Percentiles rank a stretch among this genome's conserved stretches.
Evolutionary conservation across 2,797 vertebrate genomes (phyloP).

Genomic region (Pipistrellus pygmaeus): DNA sequence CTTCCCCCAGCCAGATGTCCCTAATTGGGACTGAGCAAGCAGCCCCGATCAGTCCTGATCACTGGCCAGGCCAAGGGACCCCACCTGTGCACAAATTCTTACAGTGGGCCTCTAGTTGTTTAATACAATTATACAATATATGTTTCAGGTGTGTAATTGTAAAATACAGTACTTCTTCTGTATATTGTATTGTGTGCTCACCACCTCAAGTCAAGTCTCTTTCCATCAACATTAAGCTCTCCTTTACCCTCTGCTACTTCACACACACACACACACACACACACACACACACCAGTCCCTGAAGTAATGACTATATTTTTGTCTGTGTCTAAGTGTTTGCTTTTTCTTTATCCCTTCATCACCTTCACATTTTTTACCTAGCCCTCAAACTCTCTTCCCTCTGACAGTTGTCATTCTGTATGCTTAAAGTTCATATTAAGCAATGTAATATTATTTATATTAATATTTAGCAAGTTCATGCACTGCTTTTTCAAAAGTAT

Average conservation of each 20-base stretch:
- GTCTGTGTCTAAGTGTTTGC: no score
- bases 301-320: no score
- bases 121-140: background rate
- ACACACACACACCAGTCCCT: no score
- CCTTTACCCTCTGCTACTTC: background rate
- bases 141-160: background rate
- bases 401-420: background rate
- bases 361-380: background rate
- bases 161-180: background rate
- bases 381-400: background rate
- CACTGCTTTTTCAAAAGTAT: background rate
- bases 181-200: background rate
- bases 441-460: background rate
- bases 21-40: no score
- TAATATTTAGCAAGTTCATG: slow-evolving; percentile 32
- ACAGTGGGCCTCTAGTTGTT: background rate
- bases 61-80: no score
- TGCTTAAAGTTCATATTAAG: background rate
- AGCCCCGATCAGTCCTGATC: fast-evolving
- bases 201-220: background rate
- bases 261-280: no score
- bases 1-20: no score
- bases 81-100: no score
- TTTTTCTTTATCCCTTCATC: background rate
- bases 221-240: background rate